Evolutionary conservation across 2,113 vertebrate genomes (phyloP), one percentile per base, ranked within the genome.

Genomic region (Takifugu flavidus): DNA sequence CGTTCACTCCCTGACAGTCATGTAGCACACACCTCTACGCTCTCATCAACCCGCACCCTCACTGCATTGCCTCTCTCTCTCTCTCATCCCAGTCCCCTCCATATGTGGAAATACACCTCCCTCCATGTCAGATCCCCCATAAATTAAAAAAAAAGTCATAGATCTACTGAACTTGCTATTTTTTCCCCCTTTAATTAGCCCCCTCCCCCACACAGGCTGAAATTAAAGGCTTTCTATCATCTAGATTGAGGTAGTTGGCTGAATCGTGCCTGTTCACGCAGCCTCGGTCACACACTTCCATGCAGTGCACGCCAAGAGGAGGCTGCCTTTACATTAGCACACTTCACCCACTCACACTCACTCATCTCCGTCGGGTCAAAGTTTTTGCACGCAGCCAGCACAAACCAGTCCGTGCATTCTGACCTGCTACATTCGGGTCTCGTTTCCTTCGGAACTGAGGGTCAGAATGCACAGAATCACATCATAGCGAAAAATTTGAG

Each of bases 241-340:
- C 56, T 13, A 69, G 78, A 71, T 74, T 49, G 79, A 72, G 80
- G 83, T 74, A 59, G 77, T 81, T 84, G 79, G 82, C 84, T 82
- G 83, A 83, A 86, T 83, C 80, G 76, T 80, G 80, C 85, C 69
- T 76, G 82, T 75, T 85, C 85, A 83, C 80, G 81, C 65, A 79
- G 85, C 82, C 86, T 89, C 87, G 86, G 85, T 89, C 85, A 85
- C 85, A 82, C 79, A 39, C 34, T 11, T 39, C 34, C 34, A 82
- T 86, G 87, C 83, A 70, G 85, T 82, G 85, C 73, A 58, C 68
- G 82, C 79, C 58, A 31, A 72, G 59, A 70, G 82, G 77, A 78
- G 76, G 80, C 66, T 75, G 78, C 62, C 75, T 79, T 79, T 47
- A 67, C 70, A 70, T 56, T 65, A 57, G 67, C 69, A 60, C 80